Conservation (phyloP, 2,113 vertebrate genomes). For the Rattus norvegicus region DNA sequence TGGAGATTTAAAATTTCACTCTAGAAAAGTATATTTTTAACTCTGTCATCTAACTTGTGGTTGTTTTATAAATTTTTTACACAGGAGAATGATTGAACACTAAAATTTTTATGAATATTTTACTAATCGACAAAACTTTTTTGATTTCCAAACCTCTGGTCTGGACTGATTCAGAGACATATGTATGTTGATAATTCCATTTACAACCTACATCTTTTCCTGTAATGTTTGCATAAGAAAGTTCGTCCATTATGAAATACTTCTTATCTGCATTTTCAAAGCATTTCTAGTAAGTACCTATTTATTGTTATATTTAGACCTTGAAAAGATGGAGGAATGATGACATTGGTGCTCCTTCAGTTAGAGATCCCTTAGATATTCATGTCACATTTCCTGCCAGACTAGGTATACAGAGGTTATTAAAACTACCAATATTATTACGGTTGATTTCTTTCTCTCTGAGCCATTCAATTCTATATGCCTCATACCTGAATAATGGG, state of each 20-base stretch:
- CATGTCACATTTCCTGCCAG: neutral
- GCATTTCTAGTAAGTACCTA: neutral
- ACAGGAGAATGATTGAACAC: neutral
- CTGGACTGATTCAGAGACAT: neutral
- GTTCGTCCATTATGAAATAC: neutral
- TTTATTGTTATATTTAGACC: neutral
- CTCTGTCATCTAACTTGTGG: neutral
- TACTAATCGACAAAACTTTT: neutral
- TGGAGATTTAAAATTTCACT: neutral
- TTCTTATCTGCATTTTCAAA: neutral
- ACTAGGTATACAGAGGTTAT: neutral
- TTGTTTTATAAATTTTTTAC: neutral
- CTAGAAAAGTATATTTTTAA: neutral
- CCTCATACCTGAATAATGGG: neutral
- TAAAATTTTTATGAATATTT: neutral
- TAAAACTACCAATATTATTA: neutral
- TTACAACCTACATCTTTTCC: neutral
- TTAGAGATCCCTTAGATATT: neutral
- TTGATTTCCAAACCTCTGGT: neutral
- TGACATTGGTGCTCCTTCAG: neutral
- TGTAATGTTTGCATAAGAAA: neutral
- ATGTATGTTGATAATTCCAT: neutral
- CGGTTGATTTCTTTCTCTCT: neutral
- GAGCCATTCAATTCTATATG: neutral
- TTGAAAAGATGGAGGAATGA: neutral